Percentiles rank a stretch among this genome's conserved stretches.
These are phyloP conservation scores for Antechinus flavipes DNA, from an alignment of 2,113 vertebrate species.

Conservation along the genomic window DNA sequence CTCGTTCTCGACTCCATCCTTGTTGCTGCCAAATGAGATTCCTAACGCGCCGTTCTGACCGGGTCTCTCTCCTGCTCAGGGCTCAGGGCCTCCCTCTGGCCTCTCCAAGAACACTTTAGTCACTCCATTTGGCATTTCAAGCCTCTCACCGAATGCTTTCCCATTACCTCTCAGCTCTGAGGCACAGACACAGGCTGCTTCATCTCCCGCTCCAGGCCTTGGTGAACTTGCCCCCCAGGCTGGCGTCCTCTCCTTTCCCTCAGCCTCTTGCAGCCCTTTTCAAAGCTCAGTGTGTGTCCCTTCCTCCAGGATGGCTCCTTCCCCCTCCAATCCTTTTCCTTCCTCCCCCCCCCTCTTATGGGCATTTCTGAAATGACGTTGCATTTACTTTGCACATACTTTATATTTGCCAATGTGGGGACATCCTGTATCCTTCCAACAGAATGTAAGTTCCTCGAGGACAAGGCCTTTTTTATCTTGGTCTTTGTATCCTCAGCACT, in stretches of 20 bases:
- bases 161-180: background rate
- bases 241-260: no score
- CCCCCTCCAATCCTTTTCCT: no score
- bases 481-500: no score
- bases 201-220: background rate
- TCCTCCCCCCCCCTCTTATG: background rate
- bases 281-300: background rate
- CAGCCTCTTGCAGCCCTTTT: background rate
- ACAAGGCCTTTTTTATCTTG: background rate
- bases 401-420: background rate
- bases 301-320: background rate
- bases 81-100: background rate
- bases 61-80: background rate
- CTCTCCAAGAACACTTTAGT: background rate
- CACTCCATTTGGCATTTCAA: background rate
- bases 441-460: background rate
- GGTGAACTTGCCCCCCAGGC: background rate
- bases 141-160: background rate
- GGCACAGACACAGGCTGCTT: background rate
- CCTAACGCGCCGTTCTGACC: background rate
- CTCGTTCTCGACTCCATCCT: background rate
- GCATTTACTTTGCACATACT: no score
- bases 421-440: no score
- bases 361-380: no score
- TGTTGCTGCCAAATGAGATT: background rate